Evolutionary conservation across 2,888 invertebrate species (phyloP).

Genomic region (Amorpha juglandis): DNA sequence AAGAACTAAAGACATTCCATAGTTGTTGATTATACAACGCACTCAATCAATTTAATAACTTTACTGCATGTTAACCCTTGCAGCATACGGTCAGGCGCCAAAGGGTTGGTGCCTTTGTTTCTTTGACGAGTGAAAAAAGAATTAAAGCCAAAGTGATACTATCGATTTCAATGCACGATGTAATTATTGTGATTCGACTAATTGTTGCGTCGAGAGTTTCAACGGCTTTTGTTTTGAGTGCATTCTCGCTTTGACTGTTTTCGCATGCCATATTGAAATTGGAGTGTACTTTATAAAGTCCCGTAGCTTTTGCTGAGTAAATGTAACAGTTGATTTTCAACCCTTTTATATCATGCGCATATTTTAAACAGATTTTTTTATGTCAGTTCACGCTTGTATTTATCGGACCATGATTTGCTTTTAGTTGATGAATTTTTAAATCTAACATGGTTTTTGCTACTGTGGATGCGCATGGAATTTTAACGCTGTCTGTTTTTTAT

Average conservation of each 20-base stretch:
- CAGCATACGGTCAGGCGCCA: conserved; percentile 75
- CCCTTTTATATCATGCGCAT: conserved; percentile 38
- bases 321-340: conserved; percentile 40
- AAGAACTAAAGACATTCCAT: neutral
- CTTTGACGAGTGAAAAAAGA: conserved; percentile 58
- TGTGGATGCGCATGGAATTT: conserved; percentile 4
- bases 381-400: conserved; percentile 30
- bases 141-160: conserved; percentile 70
- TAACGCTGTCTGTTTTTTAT: conserved; percentile 9
- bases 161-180: conserved; percentile 74
- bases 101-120: conserved; percentile 77
- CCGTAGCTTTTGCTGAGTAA: conserved; percentile 46
- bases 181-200: conserved; percentile 80
- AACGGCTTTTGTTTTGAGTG: conserved; percentile 69
- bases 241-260: conserved; percentile 76
- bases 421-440: conserved; percentile 54
- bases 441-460: conserved; percentile 15
- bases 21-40: conserved; percentile 7
- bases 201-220: conserved; percentile 67
- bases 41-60: conserved; percentile 40
- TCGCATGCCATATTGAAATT: conserved; percentile 72
- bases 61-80: conserved; percentile 51
- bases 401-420: conserved; percentile 51
- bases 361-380: conserved; percentile 35
- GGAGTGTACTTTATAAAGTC: conserved; percentile 59